A percentile compares a stretch with the other conserved stretches of the same genome.
These are phyloP conservation scores for Ptychodera flava DNA, from an alignment of 35 echinoderm and acorn worm genomes.

Conservation along the genomic window DNA sequence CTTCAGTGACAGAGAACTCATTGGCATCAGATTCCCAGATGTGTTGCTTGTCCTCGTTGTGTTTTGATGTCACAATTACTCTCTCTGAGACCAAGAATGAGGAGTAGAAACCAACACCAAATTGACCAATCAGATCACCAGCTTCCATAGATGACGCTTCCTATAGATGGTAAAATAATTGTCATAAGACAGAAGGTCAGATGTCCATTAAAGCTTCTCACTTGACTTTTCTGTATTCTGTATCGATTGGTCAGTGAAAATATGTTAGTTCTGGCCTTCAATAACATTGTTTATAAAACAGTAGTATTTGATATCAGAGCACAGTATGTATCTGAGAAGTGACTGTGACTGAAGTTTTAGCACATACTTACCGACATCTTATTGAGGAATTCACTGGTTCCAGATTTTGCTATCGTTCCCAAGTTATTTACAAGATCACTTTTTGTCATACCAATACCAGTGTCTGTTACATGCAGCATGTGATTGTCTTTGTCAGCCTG, in stretches of 20 bases:
- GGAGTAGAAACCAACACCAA: conserved; percentile 99
- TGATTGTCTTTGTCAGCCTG: conserved; percentile 98
- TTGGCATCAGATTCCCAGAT: conserved; percentile 97
- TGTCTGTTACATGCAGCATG: conserved; percentile 95
- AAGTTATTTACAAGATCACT: conserved; percentile 83
- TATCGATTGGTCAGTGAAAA: no score
- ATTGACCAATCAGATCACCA: conserved; percentile 99
- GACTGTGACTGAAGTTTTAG: no score
- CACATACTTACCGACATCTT: conserved; percentile 75
- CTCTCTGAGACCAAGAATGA: conserved; percentile 90
- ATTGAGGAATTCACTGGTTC: conserved; percentile 99
- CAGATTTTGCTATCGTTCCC: conserved; percentile 96
- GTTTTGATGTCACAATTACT: conserved; percentile 90
- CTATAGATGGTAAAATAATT: conserved; percentile 27
- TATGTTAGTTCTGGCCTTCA: no score
- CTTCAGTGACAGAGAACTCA: conserved; percentile 78
- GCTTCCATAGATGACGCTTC: conserved; percentile 51
- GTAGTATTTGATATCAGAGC: no score
- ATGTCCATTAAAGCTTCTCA: no score
- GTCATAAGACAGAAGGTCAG: no score
- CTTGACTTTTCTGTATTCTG: no score
- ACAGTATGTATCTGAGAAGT: no score
- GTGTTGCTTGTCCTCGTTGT: conserved; percentile 85
- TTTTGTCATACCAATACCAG: conserved; percentile 96
- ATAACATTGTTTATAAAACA: no score